Evolutionary conservation across 2,888 invertebrate genomes (phyloP).

Genomic region (Acleris sparsana): DNA sequence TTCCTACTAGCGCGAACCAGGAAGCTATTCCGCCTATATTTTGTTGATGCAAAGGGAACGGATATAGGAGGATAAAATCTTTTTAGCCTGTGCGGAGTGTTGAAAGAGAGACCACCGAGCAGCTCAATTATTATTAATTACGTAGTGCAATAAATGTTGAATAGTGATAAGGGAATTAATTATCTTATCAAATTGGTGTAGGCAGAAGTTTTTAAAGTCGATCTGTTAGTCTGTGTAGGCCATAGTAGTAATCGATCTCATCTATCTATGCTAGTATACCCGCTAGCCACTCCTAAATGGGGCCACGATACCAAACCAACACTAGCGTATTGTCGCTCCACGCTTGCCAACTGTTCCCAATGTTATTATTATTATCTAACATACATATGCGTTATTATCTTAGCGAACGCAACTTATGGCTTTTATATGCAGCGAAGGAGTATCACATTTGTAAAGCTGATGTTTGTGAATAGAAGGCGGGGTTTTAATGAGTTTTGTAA

Average conservation of each 20-base stretch:
- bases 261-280: not conserved
- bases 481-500: not conserved
- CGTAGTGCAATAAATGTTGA: too few species aligned
- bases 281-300: slow-evolving; percentile 8
- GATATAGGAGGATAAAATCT: too few species aligned
- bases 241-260: too few species aligned
- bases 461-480: slow-evolving; percentile 6
- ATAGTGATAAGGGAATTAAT: too few species aligned
- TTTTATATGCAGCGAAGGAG: slow-evolving; percentile 10
- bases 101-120: too few species aligned
- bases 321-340: slow-evolving; percentile 32
- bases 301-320: slow-evolving; percentile 16
- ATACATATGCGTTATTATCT: slow-evolving; percentile 31
- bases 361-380: slow-evolving; percentile 37
- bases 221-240: too few species aligned
- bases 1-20: too few species aligned
- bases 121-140: slow-evolving; percentile 27
- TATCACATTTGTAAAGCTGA: not conserved
- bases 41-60: too few species aligned
- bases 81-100: too few species aligned
- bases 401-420: slow-evolving; percentile 27
- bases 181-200: too few species aligned
- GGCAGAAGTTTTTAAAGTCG: too few species aligned
- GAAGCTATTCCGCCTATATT: too few species aligned
- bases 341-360: slow-evolving; percentile 37